These are phyloP conservation scores for Eupithecia pulchellata DNA, from an alignment of 2,888 invertebrate genomes.

Conservation along the genomic window DNA sequence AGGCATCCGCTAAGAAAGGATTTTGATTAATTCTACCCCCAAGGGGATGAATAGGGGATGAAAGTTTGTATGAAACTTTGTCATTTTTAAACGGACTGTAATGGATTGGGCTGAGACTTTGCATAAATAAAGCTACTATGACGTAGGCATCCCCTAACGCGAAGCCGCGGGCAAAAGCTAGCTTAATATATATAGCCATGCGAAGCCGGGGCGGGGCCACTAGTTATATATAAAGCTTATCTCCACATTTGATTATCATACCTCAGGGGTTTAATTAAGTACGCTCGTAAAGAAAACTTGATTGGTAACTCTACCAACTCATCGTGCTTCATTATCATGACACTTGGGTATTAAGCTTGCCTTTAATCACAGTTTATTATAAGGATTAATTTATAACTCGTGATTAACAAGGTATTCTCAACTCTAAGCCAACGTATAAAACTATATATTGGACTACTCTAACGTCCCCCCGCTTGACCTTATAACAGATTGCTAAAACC, in stretches of 20 bases:
- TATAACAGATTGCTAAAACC: not conserved
- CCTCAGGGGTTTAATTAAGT: constrained; percentile 35
- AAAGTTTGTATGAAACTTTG: too few relatives aligned
- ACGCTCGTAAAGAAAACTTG: constrained; percentile 34
- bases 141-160: too few relatives aligned
- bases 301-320: constrained; percentile 23
- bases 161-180: too few relatives aligned
- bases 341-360: constrained; percentile 14
- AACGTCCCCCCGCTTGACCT: not conserved
- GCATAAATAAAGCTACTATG: too few relatives aligned
- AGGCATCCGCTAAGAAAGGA: too few relatives aligned
- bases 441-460: not conserved
- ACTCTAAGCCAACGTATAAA: not conserved
- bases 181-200: too few relatives aligned
- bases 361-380: not conserved
- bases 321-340: constrained; percentile 6
- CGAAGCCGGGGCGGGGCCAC: too few relatives aligned
- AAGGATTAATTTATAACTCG: not conserved
- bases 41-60: too few relatives aligned
- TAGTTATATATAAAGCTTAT: not conserved
- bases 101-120: too few relatives aligned
- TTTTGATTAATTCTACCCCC: too few relatives aligned
- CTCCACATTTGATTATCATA: constrained; percentile 15
- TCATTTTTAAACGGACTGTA: too few relatives aligned
- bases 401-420: not conserved